Base-by-base conservation (phyloP, 2,113 vertebrate species). In the Oceanodroma tethys region DNA sequence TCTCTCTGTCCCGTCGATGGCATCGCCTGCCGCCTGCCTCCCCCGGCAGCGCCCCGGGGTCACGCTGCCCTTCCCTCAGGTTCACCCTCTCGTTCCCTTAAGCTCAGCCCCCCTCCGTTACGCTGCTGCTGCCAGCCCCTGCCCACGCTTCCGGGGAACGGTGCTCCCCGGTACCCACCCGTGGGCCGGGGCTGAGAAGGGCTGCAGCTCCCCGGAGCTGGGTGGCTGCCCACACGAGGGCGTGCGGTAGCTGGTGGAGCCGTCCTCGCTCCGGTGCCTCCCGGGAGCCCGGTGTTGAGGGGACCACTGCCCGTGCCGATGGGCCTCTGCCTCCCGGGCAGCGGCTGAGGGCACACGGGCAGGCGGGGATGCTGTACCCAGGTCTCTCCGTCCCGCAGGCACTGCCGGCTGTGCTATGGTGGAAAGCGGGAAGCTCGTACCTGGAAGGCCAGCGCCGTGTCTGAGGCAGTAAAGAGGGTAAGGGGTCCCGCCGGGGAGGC, bases 341-440 rank as follows among this genome's bases (percentile, higher is more conserved):
- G 40, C 5, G 32, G 38, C 70, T 45, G 43, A 27, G 19, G 26
- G 19, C 40, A 27, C 11, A 2, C 3, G 3, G 66, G 22, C 9
- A 9, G 7, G 40, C 2, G 5, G 56, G 65, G 40, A 27, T 18
- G 83, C 60, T 17, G 29, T 3, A 22, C 26, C 9, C 2, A 2
- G 11, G 16, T 32, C 34, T 6, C 58, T 17, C 34, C 22, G 11
- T 38, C 34, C 50, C 23, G 9, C 48, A 42, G 38, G 21, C 1
- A 6, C 47, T 50, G 47, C 52, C 3, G 1, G 30, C 52, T 56
- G 16, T 11, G 20, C 18, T 1, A 2, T 3, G 9, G 36, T 7
- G 18, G 45, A 17, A 22, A 58, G 53, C 5, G 3, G 17, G n/a
- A 38, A 34, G 80, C 27, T 48, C 5, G 1, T 32, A 52, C 47